A percentile compares a stretch with the other conserved stretches of the same genome.
phyloP scores from a whole-genome alignment of 2,113 vertebrate species.

The Chaetura pelagica region DNA sequence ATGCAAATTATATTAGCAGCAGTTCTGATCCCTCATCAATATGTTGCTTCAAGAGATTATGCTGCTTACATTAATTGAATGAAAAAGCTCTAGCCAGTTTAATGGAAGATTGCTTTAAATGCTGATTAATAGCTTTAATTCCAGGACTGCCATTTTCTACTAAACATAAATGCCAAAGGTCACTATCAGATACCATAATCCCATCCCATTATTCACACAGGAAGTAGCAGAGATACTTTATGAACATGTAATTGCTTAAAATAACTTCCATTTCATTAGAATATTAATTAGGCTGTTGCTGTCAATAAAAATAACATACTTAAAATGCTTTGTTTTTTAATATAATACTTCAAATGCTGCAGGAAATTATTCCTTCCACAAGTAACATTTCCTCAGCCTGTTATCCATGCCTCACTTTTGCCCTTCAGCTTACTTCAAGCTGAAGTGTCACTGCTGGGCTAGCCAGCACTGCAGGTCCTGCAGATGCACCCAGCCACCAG shows the following conservation, averaged over 20 bases:
- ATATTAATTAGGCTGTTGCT: not conserved
- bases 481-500: too few relatives aligned
- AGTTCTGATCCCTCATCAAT: not conserved
- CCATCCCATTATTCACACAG: too few relatives aligned
- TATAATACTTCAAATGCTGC: not conserved
- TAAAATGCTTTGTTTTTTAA: too few relatives aligned
- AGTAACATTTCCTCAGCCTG: not conserved
- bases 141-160: not conserved
- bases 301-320: not conserved
- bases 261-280: not conserved
- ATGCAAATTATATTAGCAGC: not conserved
- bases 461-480: not conserved
- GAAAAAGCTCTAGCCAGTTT: not conserved
- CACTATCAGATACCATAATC: not conserved
- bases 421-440: not conserved
- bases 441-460: accelerated
- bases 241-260: not conserved
- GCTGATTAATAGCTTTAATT: not conserved
- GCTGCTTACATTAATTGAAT: not conserved
- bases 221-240: not conserved
- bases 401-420: not conserved
- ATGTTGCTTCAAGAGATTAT: not conserved
- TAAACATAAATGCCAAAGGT: not conserved
- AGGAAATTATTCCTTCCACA: not conserved
- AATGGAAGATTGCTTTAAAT: not conserved